Evolutionary conservation across 2,113 vertebrate genomes (phyloP).

Genomic region (Monarcha castaneiventris): DNA sequence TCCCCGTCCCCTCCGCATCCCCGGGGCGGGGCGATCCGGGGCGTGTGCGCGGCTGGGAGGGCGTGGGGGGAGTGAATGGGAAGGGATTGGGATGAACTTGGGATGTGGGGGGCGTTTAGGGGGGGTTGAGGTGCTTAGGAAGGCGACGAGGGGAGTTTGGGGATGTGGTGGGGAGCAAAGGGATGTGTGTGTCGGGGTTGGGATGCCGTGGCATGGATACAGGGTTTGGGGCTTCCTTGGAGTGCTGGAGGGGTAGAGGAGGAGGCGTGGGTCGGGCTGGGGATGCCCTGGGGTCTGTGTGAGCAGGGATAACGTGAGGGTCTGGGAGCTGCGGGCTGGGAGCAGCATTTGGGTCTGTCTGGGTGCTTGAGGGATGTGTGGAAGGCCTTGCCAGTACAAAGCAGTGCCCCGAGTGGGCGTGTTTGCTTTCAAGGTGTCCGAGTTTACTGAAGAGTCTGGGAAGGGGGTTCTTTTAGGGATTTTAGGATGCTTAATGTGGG

Average conservation of each 20-base stretch:
- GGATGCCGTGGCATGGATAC: accelerated
- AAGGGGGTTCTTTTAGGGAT: accelerated
- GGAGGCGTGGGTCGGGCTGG: neutral
- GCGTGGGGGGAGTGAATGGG: neutral
- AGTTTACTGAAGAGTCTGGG: neutral
- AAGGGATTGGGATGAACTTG: neutral
- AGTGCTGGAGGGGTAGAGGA: neutral
- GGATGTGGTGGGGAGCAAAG: neutral
- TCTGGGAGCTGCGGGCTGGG: neutral
- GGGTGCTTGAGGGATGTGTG: too few relatives aligned
- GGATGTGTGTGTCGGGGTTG: neutral
- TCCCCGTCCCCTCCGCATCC: neutral
- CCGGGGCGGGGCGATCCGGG: neutral
- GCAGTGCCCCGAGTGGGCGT: too few relatives aligned
- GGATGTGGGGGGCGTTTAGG: neutral
- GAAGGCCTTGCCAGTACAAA: neutral
- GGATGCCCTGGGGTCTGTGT: neutral
- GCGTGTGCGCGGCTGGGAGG: neutral
- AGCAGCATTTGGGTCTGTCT: accelerated
- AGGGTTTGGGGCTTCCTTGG: neutral
- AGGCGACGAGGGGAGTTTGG: neutral
- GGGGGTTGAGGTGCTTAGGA: too few relatives aligned
- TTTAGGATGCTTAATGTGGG: accelerated
- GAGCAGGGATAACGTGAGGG: accelerated
- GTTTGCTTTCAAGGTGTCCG: neutral